phyloP scores from a whole-genome alignment of 2,797 vertebrate genomes.

The Platyrinchus mystaceus region DNA sequence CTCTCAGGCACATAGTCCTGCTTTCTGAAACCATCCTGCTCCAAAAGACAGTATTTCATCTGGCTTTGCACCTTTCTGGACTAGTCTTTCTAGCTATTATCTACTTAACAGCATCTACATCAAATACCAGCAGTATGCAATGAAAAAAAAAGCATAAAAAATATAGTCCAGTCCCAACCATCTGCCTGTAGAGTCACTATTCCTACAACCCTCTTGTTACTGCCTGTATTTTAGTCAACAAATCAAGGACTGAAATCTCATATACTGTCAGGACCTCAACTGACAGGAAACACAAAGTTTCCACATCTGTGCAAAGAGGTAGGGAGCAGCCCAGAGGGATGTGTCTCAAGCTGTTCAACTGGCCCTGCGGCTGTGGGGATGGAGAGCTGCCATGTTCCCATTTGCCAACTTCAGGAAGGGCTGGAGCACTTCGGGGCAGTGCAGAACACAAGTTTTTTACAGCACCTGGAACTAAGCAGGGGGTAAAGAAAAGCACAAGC shows the following conservation, averaged over 20 bases:
- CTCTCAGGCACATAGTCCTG: background rate
- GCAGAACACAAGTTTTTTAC: background rate
- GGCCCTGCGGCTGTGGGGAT: accelerated
- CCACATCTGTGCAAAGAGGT: background rate
- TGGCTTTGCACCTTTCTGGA: background rate
- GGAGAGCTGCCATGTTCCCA: background rate
- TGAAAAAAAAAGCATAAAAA: background rate
- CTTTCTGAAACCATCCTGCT: background rate
- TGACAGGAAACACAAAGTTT: background rate
- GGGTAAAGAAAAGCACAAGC: background rate
- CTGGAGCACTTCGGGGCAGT: background rate
- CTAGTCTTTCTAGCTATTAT: background rate
- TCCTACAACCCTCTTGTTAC: background rate
- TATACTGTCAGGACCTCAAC: background rate
- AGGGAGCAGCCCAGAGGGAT: background rate
- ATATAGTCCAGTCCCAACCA: background rate
- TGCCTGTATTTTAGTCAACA: background rate
- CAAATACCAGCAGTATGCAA: background rate
- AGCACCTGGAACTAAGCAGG: background rate
- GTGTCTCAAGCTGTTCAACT: background rate
- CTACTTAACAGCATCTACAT: background rate
- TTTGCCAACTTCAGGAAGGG: background rate
- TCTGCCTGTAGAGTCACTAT: background rate
- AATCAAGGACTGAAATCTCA: background rate
- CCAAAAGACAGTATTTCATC: background rate